Conservation (phyloP, 2,888 invertebrate genomes). For the Lasioglossum pauxillum region DNA sequence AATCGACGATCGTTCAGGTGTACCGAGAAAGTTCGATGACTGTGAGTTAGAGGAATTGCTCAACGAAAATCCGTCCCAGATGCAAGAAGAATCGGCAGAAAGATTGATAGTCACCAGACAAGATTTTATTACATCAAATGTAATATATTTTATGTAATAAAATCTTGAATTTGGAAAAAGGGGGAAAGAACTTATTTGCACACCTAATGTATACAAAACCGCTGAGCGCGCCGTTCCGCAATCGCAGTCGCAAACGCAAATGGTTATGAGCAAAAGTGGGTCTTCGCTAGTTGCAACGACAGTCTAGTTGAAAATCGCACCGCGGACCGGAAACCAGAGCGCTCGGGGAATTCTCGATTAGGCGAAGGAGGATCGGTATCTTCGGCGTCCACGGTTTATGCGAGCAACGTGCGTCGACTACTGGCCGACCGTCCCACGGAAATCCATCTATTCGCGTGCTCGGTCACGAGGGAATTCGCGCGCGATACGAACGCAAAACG, state of each 20-base stretch:
- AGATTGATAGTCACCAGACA: no score
- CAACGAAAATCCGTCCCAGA: no score
- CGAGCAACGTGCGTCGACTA: conserved; percentile 34
- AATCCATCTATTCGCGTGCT: conserved; percentile 48
- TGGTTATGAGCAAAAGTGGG: neutral
- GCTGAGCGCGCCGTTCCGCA: neutral
- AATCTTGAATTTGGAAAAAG: no score
- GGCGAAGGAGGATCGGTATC: conserved; percentile 2
- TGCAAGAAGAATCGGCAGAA: no score
- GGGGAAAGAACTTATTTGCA: no score
- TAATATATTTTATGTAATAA: no score
- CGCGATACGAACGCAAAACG: conserved; percentile 12
- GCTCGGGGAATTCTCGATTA: conserved; percentile 6
- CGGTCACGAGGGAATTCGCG: conserved; percentile 58
- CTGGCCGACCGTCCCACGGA: conserved; percentile 1
- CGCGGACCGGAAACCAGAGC: neutral
- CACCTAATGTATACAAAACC: neutral
- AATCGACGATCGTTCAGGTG: no score
- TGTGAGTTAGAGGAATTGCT: no score
- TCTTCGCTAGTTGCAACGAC: neutral
- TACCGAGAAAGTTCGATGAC: no score
- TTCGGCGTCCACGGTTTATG: conserved; percentile 9
- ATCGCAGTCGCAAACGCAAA: no score
- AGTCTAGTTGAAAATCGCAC: neutral
- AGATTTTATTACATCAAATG: no score